Base-by-base conservation (phyloP, 1,140 invertebrate species). In the Drosophila navojoa region DNA sequence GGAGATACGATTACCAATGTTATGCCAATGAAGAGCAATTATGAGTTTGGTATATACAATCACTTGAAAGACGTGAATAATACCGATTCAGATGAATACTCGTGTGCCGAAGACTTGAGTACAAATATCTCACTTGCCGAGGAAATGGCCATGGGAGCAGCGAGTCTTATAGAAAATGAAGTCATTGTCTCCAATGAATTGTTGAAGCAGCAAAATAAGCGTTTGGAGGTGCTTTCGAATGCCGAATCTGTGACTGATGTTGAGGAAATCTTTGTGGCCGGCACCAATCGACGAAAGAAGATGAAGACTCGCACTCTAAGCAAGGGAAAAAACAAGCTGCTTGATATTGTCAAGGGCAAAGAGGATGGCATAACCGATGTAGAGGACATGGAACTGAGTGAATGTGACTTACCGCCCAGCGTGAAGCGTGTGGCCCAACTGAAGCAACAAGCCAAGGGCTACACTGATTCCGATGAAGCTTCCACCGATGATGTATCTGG, bases 351-450 rank as follows among this genome's bases (percentile, higher is more conserved):
- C 11, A 79, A 77, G 38, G 16, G 29, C 45, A 81, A 79, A 16
- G 84, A 85, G 40, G 86, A 79, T 0, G 90, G 79, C 3, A 47
- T 76, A 5, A 94, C 94, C 16, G 94, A 94, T 90, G 90, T 92
- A 22, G 94, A 94, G 79, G 93, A 94, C 71, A 77, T 94, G 61
- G 92, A 92, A 29, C 62, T 94, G 1, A 93, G 92, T 76, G 93
- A 94, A 67, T 81, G 72, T 66, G 92, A 91, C 10, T 52, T 90
- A 5, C 81, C 85, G 2, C 50, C 53, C 4, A 77, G 76, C 2
- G 62, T 91, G 3, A 79, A 76, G 13, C 73, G 81, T n/a, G 87
- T 91, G 7, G 81, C 87, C 9, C 87, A 85, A 42, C 63, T 91
- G 0, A 90, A 90, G 35, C 57, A 53, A 2, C 72, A 68, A 58